A percentile compares a stretch with the other conserved stretches of the same genome.
phyloP scores from a whole-genome alignment of 1,140 invertebrate species.

The Cydia fagiglandana region DNA sequence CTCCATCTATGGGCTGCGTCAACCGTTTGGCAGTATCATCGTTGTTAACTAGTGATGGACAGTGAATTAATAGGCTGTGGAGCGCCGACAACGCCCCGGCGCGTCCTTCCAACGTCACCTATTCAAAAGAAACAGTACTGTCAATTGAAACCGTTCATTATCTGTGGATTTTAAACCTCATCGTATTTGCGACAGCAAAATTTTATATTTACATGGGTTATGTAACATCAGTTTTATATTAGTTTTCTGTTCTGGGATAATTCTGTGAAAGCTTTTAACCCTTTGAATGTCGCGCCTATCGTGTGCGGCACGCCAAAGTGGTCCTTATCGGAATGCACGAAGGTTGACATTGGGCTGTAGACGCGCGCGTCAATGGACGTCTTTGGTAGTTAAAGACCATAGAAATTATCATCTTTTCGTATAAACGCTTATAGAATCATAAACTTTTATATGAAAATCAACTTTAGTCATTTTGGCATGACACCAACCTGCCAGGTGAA shows the following conservation, averaged over 20 bases:
- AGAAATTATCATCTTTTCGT: background rate
- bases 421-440: too few species aligned
- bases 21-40: constrained; percentile 93
- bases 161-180: too few species aligned
- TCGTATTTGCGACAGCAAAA: too few species aligned
- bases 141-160: background rate
- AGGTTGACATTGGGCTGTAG: too few species aligned
- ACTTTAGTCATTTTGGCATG: background rate
- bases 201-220: too few species aligned
- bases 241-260: background rate
- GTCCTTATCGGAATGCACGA: too few species aligned
- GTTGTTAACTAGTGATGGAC: constrained; percentile 93
- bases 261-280: background rate
- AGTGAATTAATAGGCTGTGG: constrained; percentile 95
- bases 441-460: too few species aligned
- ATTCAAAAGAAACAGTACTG: constrained; percentile 24
- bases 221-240: background rate
- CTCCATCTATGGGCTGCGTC: constrained; percentile 93
- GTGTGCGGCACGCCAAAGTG: too few species aligned
- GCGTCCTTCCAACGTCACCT: constrained; percentile 95
- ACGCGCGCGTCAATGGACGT: too few species aligned
- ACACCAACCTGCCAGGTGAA: constrained; percentile 95
- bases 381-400: too few species aligned
- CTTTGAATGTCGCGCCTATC: too few species aligned
- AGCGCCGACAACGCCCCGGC: constrained; percentile 97